Base-by-base conservation (phyloP, 2,888 invertebrate genomes). In the Icerya purchasi region DNA sequence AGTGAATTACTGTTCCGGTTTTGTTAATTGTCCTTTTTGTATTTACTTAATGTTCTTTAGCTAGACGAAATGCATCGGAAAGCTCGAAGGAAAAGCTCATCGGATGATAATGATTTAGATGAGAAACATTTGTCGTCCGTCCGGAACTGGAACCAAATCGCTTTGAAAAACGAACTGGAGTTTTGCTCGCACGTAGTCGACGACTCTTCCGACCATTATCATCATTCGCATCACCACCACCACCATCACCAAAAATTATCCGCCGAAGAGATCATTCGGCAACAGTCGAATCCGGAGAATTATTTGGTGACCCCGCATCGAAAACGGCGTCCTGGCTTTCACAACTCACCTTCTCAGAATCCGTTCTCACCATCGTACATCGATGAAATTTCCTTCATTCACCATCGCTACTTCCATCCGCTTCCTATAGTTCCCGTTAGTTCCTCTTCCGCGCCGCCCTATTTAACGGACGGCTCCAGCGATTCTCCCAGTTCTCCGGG, bases 281-380 rank as follows among this genome's bases (percentile, higher is more conserved):
- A 84, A 56, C 83, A 82, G 68, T 82, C 84, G 61, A 84, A 86
- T 0, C 78, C 78, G 56, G 86, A 86, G 70, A 84, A 84, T 67
- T 88, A 87, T 68, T 86, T 88, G 52, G 88, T 89, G 22, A 88
- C 87, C 36, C 88, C 88, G 14, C 87, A 88, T 73, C 76, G 88
- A 66, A 89, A 88, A 73, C 76, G 88, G 70, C 76, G 87, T 69
- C 87, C 87, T 1, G 88, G 88, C 57, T 89, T 89, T 68, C 86
- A 87, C 70, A 87, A 87, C 69, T 84, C 87, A 49, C 87, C 88
- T 21, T 84, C 86, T 63, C 87, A 88, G 69, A 87, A 88, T 72
- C 85, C 88, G 50, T 86, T 85, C 69, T 81, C 82, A 65, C 83
- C 83, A 59, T 82, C 82, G 65, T 82, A 84, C 68, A 75, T 84